Conservation (phyloP, 2,797 vertebrate genomes). For the Myotis findleyi region DNA sequence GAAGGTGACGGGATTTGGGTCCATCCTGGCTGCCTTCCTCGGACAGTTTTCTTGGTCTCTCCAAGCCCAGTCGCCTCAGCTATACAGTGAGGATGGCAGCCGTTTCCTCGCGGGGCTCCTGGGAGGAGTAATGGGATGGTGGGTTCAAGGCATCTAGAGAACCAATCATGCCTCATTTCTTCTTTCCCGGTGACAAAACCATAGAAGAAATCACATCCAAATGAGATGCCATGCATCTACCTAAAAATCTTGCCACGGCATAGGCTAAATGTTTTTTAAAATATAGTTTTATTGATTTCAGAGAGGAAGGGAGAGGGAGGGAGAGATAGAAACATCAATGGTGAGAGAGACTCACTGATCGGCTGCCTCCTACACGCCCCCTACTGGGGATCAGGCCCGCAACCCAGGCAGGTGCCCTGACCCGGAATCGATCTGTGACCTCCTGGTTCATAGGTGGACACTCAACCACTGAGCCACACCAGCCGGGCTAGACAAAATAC, state of each 20-base stretch:
- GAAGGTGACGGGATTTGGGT: neutral
- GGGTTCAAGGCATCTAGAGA: too few relatives aligned
- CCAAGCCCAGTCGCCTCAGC: neutral
- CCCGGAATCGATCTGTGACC: too few relatives aligned
- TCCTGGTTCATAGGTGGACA: too few relatives aligned
- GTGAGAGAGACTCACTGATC: too few relatives aligned
- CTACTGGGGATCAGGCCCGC: too few relatives aligned
- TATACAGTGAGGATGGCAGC: neutral
- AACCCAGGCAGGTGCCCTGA: too few relatives aligned
- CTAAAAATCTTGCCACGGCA: constrained; percentile 16
- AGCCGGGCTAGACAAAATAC: constrained; percentile 19
- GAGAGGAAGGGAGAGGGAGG: too few relatives aligned
- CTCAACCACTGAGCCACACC: too few relatives aligned
- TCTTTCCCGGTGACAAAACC: neutral
- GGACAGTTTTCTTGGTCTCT: neutral
- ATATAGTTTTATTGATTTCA: too few relatives aligned
- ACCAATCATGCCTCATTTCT: neutral
- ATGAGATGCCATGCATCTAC: neutral
- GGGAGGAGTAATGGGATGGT: rapidly evolving
- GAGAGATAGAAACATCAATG: too few relatives aligned
- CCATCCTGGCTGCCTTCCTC: neutral
- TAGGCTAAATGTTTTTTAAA: neutral
- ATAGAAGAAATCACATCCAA: constrained; percentile 22
- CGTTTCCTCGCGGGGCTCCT: rapidly evolving
- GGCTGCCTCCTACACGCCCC: too few relatives aligned